phyloP scores from a whole-genome alignment of 2,797 vertebrate genomes.

The Fistularia tabacaria region DNA sequence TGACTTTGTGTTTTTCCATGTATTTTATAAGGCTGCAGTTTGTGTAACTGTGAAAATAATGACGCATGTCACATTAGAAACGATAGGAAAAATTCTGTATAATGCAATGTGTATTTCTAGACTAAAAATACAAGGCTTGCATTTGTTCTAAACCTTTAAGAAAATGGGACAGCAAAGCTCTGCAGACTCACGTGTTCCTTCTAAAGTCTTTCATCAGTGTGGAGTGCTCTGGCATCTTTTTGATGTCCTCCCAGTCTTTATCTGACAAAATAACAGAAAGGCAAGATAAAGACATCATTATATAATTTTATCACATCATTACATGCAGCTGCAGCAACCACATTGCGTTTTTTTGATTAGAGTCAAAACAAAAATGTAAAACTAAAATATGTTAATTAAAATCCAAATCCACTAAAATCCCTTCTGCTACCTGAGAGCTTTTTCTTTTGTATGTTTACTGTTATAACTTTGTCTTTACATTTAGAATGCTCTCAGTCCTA shows the following conservation, averaged over 20 bases:
- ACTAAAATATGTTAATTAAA: background rate
- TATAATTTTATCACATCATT: no score
- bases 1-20: constrained; percentile 99
- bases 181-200: constrained; percentile 94
- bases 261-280: constrained; percentile 77
- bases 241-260: constrained; percentile 99
- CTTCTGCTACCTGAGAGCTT: no score
- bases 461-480: no score
- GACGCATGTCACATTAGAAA: constrained; percentile 1
- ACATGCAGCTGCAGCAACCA: background rate
- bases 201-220: constrained; percentile 99
- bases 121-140: constrained; percentile 1
- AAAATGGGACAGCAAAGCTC: constrained; percentile 28
- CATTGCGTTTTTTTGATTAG: background rate
- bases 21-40: constrained; percentile 99
- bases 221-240: constrained; percentile 99
- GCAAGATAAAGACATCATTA: no score
- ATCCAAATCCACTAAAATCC: no score
- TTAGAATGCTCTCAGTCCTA: no score
- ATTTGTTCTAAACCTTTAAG: constrained; percentile 23
- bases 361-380: background rate
- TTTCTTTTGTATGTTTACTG: no score
- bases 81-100: background rate
- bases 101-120: background rate
- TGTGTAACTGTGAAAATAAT: constrained; percentile 84